These are phyloP conservation scores for Philypnodon macrostomus DNA, from an alignment of 2,797 vertebrate genomes.

Conservation along the genomic window DNA sequence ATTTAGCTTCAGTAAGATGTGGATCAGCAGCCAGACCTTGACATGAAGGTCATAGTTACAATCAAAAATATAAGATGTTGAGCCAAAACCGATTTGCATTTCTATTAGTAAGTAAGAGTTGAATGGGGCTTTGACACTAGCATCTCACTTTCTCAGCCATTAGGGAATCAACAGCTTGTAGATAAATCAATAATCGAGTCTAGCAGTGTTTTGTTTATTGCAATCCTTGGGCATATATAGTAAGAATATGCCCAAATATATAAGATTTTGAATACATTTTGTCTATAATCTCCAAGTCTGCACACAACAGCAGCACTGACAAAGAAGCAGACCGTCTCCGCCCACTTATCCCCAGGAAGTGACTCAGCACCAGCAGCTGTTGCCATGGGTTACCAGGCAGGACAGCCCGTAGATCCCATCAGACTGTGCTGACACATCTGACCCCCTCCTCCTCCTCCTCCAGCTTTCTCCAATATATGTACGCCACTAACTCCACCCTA, in stretches of 20 bases:
- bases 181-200: too few relatives aligned
- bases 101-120: too few relatives aligned
- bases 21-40: not conserved
- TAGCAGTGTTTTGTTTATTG: too few relatives aligned
- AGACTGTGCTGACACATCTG: slow-evolving; percentile 43
- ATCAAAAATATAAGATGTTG: too few relatives aligned
- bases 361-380: slow-evolving; percentile 73
- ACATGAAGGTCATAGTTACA: slow-evolving; percentile 37
- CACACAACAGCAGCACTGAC: slow-evolving; percentile 23
- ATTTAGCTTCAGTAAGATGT: slow-evolving; percentile 5
- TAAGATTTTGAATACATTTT: slow-evolving; percentile 9
- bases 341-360: slow-evolving; percentile 40
- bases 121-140: too few relatives aligned
- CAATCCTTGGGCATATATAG: too few relatives aligned
- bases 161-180: too few relatives aligned
- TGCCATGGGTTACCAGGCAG: slow-evolving; percentile 63
- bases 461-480: not conserved
- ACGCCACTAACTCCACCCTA: slow-evolving; percentile 21
- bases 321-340: slow-evolving; percentile 16
- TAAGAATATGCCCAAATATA: slow-evolving; percentile 3
- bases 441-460: not conserved
- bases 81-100: too few relatives aligned
- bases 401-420: slow-evolving; percentile 21
- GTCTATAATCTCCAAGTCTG: slow-evolving; percentile 24
- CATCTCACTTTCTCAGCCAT: too few relatives aligned